Conservation (phyloP, 2,888 invertebrate genomes). For the Eupithecia dodoneata region DNA sequence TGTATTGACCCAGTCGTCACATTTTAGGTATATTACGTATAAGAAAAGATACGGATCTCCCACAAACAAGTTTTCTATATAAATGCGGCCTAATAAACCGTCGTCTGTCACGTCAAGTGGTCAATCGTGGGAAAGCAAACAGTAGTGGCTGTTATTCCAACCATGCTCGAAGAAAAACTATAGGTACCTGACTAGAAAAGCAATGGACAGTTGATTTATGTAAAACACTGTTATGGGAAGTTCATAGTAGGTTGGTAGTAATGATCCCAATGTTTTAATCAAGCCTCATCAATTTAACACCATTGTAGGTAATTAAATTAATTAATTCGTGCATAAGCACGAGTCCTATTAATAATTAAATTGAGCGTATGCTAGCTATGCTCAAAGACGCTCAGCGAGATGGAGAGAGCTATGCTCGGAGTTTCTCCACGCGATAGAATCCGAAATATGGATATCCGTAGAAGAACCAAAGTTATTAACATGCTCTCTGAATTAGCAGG, state of each 20-base stretch:
- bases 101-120: constrained; percentile 36
- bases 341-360: too few relatives aligned
- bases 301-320: neutral
- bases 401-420: too few relatives aligned
- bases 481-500: too few relatives aligned
- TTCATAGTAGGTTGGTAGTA: neutral
- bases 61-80: constrained; percentile 9
- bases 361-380: too few relatives aligned
- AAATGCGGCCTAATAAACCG: constrained; percentile 18
- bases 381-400: too few relatives aligned
- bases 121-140: constrained; percentile 60
- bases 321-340: too few relatives aligned
- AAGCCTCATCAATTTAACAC: neutral
- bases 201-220: neutral
- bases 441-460: too few relatives aligned
- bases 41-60: neutral
- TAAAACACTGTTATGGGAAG: constrained; percentile 7
- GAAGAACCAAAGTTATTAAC: too few relatives aligned
- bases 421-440: too few relatives aligned
- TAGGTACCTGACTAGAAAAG: constrained; percentile 1
- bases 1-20: too few relatives aligned
- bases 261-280: neutral
- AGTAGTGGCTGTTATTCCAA: constrained; percentile 38
- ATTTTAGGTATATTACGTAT: too few relatives aligned
- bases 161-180: constrained; percentile 15